phyloP scores from a whole-genome alignment of 2,888 invertebrate genomes.

The Amiota mariae region DNA sequence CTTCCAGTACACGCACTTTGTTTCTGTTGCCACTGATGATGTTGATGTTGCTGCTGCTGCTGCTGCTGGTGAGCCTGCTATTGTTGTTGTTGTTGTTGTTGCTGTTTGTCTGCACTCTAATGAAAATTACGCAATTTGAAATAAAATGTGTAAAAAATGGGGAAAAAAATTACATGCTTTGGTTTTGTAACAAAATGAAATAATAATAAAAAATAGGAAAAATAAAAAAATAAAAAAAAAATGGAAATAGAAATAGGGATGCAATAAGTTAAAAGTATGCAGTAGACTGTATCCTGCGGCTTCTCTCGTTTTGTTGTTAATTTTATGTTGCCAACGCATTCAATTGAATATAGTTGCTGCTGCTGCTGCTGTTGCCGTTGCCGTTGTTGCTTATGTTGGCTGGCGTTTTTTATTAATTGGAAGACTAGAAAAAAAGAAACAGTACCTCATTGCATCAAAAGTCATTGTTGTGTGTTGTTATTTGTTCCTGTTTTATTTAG shows the following conservation, averaged over 20 bases:
- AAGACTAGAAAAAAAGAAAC: too few species aligned
- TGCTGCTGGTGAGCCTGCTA: slow-evolving; percentile 41
- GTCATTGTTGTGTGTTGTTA: too few species aligned
- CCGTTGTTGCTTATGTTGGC: not conserved
- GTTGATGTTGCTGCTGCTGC: slow-evolving; percentile 39
- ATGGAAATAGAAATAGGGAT: not conserved
- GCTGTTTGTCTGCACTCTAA: slow-evolving; percentile 62
- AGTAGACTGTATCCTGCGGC: slow-evolving; percentile 10
- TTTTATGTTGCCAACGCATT: not conserved
- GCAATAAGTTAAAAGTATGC: not conserved
- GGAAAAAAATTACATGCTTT: slow-evolving; percentile 17
- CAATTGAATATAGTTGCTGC: not conserved
- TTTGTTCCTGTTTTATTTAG: too few species aligned
- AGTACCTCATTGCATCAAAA: too few species aligned
- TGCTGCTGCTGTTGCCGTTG: too few species aligned
- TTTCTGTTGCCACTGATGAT: slow-evolving; percentile 34
- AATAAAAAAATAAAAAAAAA: too few species aligned
- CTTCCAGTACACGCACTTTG: slow-evolving; percentile 12
- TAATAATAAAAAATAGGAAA: slow-evolving; percentile 4
- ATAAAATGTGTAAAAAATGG: slow-evolving; percentile 42
- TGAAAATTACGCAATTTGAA: slow-evolving; percentile 68
- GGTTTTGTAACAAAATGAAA: slow-evolving; percentile 15
- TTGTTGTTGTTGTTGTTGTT: slow-evolving; percentile 45
- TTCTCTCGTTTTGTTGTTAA: not conserved
- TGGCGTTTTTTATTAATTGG: not conserved